Evolutionary conservation across 2,888 invertebrate species (phyloP).

Genomic region (Xanthostigma xanthostigma): DNA sequence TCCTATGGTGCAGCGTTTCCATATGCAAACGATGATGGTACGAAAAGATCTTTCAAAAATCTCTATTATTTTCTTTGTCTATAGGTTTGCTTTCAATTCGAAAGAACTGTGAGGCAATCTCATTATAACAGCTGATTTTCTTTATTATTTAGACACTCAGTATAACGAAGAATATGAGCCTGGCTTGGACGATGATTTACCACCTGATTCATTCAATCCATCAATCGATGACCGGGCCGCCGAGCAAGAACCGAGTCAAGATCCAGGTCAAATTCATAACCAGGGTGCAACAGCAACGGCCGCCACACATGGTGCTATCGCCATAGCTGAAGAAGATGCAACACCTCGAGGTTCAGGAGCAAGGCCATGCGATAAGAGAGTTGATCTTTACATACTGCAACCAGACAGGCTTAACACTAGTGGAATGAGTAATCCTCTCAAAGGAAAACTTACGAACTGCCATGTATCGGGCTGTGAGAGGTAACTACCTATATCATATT

Average conservation of each 20-base stretch:
- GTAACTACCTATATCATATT: conserved; percentile 25
- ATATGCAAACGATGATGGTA: conserved; percentile 37
- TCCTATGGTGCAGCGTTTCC: conserved; percentile 26
- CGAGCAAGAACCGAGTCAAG: too few species aligned
- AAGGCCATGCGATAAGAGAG: conserved; percentile 73
- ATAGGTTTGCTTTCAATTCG: too few species aligned
- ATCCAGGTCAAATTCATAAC: too few species aligned
- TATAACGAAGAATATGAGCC: conserved; percentile 2
- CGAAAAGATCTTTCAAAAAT: conserved; percentile 1
- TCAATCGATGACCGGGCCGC: too few species aligned
- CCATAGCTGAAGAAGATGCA: conserved; percentile 15
- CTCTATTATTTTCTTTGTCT: not conserved
- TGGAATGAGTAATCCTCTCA: conserved; percentile 66
- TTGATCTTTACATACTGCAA: conserved; percentile 73
- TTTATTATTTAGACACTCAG: too few species aligned
- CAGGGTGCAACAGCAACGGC: not conserved
- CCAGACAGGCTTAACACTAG: conserved; percentile 64
- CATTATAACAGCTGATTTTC: too few species aligned
- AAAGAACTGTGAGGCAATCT: too few species aligned
- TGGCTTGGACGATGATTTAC: conserved; percentile 2
- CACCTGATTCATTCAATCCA: not conserved
- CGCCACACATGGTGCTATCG: conserved; percentile 6
- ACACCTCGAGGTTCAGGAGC: conserved; percentile 32
- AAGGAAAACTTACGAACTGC: conserved; percentile 79
- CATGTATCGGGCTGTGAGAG: conserved; percentile 78